Evolutionary conservation across 2,888 invertebrate genomes (phyloP), one percentile per base, ranked within the genome.

Genomic region (Tanaodytes sp.): DNA sequence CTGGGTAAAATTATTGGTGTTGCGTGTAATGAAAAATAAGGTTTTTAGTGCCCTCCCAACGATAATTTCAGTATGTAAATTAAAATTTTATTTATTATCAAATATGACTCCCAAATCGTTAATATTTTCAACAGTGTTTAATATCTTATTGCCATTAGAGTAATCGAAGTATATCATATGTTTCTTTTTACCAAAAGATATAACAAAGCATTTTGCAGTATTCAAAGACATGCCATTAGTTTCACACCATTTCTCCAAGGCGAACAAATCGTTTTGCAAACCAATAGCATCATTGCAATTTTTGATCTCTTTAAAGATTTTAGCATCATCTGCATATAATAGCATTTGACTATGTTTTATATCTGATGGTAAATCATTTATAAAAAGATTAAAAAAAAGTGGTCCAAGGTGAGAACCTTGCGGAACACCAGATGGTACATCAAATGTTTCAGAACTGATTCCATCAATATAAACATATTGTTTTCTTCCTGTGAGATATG

Each of bases 301-400:
- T 11, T 3, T 33, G 2, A 33, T 33, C 12, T 11, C 11, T 33
- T 12, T 3, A 33, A 6, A 33, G 2, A 33, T 33, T 33, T 33
- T 33, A 2, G 33, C 33, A 33, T 33, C 33, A 33, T 33, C 33
- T n/a, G 33, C 33, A 27, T 27, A 48, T 15, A 33, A 2, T n/a
- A 5, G 33, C 9, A 12, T 33, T n/a, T 33, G 2, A 33, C 33
- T 33, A 33, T 33, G 2, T 5, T 33, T 2, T 33, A 33, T n/a
- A 5, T n/a, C 9, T 2, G 12, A 6, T 5, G 11, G 33, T n/a
- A 33, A 9, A 33, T 33, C 33, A 33, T 33, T n/a, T n/a, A n/a
- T n/a, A n/a, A n/a, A n/a, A n/a, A n/a, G n/a, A n/a, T n/a, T n/a
- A n/a, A n/a, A n/a, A n/a, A n/a, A n/a, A n/a, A n/a, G n/a, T n/a